Conservation (phyloP, 2,888 invertebrate species). For the Spialia ferax region DNA sequence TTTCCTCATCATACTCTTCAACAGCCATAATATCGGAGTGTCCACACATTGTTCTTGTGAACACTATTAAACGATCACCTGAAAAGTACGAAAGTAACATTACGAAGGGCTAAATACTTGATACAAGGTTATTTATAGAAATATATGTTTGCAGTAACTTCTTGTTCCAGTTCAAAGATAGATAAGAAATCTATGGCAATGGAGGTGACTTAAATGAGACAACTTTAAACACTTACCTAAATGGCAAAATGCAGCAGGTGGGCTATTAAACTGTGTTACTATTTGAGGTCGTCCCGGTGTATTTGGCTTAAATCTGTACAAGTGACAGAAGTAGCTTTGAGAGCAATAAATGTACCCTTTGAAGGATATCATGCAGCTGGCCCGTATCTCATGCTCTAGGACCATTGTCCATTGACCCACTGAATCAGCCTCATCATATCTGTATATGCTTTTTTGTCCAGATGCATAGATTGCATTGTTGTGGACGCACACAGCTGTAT, state of each 20-base stretch:
- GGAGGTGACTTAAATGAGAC: too few relatives aligned
- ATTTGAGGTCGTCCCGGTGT: constrained; percentile 52
- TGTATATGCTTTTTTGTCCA: constrained; percentile 66
- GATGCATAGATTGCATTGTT: constrained; percentile 63
- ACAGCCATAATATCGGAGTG: constrained; percentile 56
- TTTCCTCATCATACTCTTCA: constrained; percentile 57
- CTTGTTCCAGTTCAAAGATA: too few relatives aligned
- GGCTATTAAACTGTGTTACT: constrained; percentile 58
- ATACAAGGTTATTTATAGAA: too few relatives aligned
- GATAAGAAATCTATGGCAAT: too few relatives aligned
- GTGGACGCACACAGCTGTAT: constrained; percentile 69
- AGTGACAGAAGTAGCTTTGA: constrained; percentile 66
- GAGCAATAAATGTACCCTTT: constrained; percentile 70
- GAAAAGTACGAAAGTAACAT: constrained; percentile 46
- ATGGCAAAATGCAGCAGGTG: constrained; percentile 65
- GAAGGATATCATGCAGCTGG: constrained; percentile 63
- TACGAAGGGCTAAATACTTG: too few relatives aligned
- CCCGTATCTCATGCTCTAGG: constrained; percentile 58
- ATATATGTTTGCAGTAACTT: too few relatives aligned
- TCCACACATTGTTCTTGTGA: constrained; percentile 61
- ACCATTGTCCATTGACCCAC: constrained; percentile 60
- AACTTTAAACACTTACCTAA: constrained; percentile 59
- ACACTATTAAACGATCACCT: constrained; percentile 64
- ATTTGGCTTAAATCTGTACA: constrained; percentile 69
- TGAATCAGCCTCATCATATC: constrained; percentile 58